Conservation (phyloP, 2,888 invertebrate species). For the Mantis religiosa region DNA sequence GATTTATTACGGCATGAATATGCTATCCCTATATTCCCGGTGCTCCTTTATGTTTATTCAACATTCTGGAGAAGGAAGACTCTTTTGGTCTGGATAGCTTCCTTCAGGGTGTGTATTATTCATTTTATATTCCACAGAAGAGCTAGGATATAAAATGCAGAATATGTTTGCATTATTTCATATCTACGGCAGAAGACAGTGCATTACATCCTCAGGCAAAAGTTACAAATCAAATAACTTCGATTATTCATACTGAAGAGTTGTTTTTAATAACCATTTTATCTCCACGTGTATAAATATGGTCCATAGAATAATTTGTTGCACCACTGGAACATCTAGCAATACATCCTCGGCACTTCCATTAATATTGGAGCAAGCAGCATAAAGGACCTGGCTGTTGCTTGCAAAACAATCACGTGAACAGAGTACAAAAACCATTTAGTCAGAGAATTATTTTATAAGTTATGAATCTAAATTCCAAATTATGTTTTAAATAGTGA, state of each 20-base stretch:
- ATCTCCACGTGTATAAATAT: too few species aligned
- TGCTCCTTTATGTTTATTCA: background rate
- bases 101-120: background rate
- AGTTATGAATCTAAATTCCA: too few species aligned
- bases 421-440: too few species aligned
- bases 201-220: background rate
- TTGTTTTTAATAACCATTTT: too few species aligned
- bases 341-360: too few species aligned
- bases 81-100: background rate
- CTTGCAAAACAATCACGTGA: too few species aligned
- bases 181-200: background rate
- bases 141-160: background rate
- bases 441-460: too few species aligned
- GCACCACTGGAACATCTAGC: too few species aligned
- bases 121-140: background rate
- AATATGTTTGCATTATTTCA: background rate
- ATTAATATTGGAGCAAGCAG: too few species aligned
- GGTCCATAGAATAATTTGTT: too few species aligned
- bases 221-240: background rate
- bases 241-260: background rate
- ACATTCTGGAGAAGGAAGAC: background rate
- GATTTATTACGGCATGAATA: background rate
- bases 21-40: background rate
- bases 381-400: too few species aligned
- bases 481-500: too few species aligned